These are phyloP conservation scores for Tinea pellionella DNA, from an alignment of 2,888 invertebrate genomes.

Conservation along the genomic window DNA sequence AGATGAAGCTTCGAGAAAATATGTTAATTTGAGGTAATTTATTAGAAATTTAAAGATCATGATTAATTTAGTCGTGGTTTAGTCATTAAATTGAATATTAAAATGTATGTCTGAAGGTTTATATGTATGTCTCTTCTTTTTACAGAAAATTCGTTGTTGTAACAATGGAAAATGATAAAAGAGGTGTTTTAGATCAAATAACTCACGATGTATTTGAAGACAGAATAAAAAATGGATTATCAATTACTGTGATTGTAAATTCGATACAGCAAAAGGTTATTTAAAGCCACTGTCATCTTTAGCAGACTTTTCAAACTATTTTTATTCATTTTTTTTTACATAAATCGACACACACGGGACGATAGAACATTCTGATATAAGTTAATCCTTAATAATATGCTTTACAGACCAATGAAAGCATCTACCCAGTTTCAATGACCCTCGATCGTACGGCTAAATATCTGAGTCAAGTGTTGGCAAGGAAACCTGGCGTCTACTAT, in stretches of 20 bases:
- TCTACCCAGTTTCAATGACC: neutral
- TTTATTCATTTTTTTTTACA: too few species aligned
- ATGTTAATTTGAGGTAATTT: slow-evolving; percentile 10
- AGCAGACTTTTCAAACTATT: too few species aligned
- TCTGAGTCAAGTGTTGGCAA: neutral
- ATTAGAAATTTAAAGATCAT: neutral
- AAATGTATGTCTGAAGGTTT: too few species aligned
- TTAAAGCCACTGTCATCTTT: too few species aligned
- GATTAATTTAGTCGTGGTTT: too few species aligned
- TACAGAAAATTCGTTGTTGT: slow-evolving; percentile 1
- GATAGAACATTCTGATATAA: too few species aligned
- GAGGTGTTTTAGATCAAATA: neutral
- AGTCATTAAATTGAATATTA: too few species aligned
- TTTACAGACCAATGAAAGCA: neutral
- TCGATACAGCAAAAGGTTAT: neutral
- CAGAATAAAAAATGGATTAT: neutral
- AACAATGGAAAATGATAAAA: neutral
- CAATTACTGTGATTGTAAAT: neutral
- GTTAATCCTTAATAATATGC: too few species aligned
- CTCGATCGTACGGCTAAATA: neutral
- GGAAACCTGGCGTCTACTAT: neutral
- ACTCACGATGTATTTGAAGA: neutral
- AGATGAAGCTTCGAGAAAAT: neutral
- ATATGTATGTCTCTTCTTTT: too few species aligned
- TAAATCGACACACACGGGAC: too few species aligned